Conservation (phyloP, 2,888 invertebrate genomes). For the Smittia sp. region DNA sequence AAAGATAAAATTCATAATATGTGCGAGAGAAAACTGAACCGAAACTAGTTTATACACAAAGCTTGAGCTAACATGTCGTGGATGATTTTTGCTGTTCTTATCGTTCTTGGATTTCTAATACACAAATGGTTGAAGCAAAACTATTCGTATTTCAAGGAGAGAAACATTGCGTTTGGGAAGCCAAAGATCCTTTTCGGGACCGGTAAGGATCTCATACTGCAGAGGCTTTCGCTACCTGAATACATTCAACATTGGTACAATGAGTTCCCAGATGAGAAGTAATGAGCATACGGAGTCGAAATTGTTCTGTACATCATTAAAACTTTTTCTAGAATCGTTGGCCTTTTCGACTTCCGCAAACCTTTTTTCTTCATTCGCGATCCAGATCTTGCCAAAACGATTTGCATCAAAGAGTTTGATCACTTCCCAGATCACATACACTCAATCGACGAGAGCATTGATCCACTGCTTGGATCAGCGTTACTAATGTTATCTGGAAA, state of each 20-base stretch:
- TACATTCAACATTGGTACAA: constrained; percentile 40
- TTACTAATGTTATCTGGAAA: constrained; percentile 47
- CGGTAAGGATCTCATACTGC: background rate
- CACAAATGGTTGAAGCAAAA: constrained; percentile 32
- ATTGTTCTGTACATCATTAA: background rate
- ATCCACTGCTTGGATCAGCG: constrained; percentile 53
- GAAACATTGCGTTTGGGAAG: background rate
- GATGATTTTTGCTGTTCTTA: too few relatives aligned
- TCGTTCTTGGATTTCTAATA: too few relatives aligned
- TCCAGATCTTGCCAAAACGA: constrained; percentile 50
- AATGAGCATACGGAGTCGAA: background rate
- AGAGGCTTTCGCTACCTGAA: background rate
- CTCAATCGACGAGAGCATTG: constrained; percentile 51
- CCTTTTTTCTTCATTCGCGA: constrained; percentile 48
- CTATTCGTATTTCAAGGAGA: constrained; percentile 26
- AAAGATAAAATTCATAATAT: too few relatives aligned
- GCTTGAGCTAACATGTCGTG: too few relatives aligned
- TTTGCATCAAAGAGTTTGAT: constrained; percentile 51
- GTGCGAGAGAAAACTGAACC: too few relatives aligned
- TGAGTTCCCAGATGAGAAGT: constrained; percentile 38
- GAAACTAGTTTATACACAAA: too few relatives aligned
- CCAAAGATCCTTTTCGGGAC: constrained; percentile 13
- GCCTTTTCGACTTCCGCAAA: constrained; percentile 47
- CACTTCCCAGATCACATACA: constrained; percentile 52
- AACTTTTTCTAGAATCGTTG: constrained; percentile 51